These are phyloP conservation scores for Thinocorus orbignyianus DNA, from an alignment of 2,113 vertebrate genomes.

Conservation along the genomic window DNA sequence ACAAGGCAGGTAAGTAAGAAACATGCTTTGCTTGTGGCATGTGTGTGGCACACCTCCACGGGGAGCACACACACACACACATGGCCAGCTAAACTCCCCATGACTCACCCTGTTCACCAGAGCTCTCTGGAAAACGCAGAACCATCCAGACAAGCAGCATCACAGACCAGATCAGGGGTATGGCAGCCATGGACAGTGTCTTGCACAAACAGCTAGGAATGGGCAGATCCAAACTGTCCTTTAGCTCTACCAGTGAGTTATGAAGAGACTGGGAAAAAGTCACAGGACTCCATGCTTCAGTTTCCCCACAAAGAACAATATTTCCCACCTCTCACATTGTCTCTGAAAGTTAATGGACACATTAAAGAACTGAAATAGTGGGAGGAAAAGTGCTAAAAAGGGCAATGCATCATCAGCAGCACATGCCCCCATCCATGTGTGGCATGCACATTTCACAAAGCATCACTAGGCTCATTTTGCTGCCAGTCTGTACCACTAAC, in stretches of 20 bases:
- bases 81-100: neutral
- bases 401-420: neutral
- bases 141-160: neutral
- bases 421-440: neutral
- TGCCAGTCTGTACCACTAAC: neutral
- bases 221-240: neutral
- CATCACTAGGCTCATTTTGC: neutral
- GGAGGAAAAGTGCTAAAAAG: neutral
- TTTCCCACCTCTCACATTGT: neutral
- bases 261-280: neutral
- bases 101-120: neutral
- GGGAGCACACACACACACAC: rapidly evolving
- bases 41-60: rapidly evolving
- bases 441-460: neutral
- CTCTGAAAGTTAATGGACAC: neutral
- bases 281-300: neutral
- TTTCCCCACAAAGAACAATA: neutral
- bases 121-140: neutral
- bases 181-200: neutral
- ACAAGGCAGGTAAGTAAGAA: conserved; percentile 75
- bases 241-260: neutral
- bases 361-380: neutral
- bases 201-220: neutral
- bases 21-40: rapidly evolving
- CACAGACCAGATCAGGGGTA: neutral